Conservation (phyloP, 2,113 vertebrate genomes). For the Hystrix cristata region DNA sequence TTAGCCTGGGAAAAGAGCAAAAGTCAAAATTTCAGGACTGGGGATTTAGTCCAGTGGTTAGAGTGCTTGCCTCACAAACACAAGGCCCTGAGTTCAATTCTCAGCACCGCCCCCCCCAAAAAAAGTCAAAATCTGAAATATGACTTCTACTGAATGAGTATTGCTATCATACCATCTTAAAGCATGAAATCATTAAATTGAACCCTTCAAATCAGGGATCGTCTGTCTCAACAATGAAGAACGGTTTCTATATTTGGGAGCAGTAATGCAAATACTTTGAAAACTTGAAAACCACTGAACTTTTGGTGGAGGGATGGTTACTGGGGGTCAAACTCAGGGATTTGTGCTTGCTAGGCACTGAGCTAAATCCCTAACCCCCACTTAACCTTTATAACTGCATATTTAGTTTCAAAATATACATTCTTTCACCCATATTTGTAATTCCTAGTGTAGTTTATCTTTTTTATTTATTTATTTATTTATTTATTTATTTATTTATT, state of each 20-base stretch:
- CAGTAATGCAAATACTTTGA: conserved; percentile 35
- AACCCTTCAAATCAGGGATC: neutral
- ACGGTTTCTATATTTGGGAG: neutral
- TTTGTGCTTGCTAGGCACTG: too few relatives aligned
- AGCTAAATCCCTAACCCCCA: too few relatives aligned
- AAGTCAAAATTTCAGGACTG: neutral
- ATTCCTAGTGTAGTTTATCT: neutral
- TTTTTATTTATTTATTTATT: neutral
- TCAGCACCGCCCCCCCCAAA: too few relatives aligned
- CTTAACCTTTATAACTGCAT: neutral
- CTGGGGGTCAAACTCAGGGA: too few relatives aligned
- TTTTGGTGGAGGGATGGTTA: too few relatives aligned
- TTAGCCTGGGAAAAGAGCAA: neutral
- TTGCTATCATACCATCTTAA: neutral
- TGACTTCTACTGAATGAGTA: neutral
- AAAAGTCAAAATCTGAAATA: neutral
- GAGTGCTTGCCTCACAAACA: too few relatives aligned
- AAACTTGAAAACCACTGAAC: neutral
- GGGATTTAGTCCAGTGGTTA: too few relatives aligned
- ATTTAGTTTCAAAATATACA: conserved; percentile 13
- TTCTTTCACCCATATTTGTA: neutral
- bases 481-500: too few relatives aligned
- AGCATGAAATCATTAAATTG: neutral
- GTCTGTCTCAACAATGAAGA: neutral
- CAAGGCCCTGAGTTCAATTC: too few relatives aligned